Evolutionary conservation across 2,113 vertebrate species (phyloP).

Genomic region (Coturnix japonica): DNA sequence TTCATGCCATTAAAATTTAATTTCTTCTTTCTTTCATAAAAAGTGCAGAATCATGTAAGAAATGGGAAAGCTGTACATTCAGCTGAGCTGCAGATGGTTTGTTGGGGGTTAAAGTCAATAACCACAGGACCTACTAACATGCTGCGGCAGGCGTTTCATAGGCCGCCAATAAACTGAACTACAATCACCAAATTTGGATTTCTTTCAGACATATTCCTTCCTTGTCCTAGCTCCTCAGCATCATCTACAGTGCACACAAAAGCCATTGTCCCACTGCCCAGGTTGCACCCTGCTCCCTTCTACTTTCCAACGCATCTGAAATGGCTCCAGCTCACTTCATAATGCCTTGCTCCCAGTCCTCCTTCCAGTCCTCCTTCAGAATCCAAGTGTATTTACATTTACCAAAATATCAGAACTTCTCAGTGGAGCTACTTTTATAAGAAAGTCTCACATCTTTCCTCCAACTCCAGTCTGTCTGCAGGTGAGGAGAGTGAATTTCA

Average conservation of each 20-base stretch:
- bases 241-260: neutral
- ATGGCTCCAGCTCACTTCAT: neutral
- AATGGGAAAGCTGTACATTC: neutral
- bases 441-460: neutral
- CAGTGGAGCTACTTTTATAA: neutral
- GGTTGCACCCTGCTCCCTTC: neutral
- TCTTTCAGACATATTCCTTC: neutral
- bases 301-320: neutral
- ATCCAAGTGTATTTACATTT: neutral
- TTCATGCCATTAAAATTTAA: neutral
- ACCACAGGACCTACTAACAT: neutral
- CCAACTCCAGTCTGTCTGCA: fast-evolving
- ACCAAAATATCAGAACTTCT: neutral
- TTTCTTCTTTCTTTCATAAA: neutral
- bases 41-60: neutral
- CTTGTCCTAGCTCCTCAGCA: neutral
- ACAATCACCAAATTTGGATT: neutral
- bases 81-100: neutral
- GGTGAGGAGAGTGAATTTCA: neutral
- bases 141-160: neutral
- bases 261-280: neutral
- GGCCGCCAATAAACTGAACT: neutral
- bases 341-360: neutral
- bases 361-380: neutral
- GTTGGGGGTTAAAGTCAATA: neutral